These are phyloP conservation scores for Drosophila prolongata DNA, from an alignment of 2,888 invertebrate species.

Conservation along the genomic window DNA sequence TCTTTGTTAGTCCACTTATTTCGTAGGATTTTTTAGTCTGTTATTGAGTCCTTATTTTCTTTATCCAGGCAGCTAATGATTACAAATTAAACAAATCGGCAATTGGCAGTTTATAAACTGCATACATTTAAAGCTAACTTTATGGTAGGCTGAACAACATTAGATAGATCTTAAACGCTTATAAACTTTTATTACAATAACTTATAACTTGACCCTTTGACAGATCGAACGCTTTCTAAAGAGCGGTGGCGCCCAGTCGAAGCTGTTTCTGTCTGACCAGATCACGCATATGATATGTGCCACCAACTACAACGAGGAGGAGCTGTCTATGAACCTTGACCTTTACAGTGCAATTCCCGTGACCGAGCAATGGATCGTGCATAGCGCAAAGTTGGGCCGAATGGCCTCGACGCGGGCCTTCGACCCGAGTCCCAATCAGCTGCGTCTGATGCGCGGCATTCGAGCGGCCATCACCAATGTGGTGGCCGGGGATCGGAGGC, in stretches of 20 bases:
- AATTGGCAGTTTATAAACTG: no score
- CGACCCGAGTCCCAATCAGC: conserved; percentile 87
- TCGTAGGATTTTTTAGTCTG: no score
- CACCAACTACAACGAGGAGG: conserved; percentile 92
- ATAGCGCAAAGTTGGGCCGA: conserved; percentile 87
- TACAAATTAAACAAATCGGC: no score
- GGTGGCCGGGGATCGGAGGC: conserved; percentile 89
- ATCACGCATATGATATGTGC: conserved; percentile 97
- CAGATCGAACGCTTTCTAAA: conserved; percentile 92
- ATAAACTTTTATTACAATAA: neutral
- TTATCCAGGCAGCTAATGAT: no score
- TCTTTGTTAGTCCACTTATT: no score
- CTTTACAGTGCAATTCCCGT: conserved; percentile 97
- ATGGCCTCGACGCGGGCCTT: conserved; percentile 90
- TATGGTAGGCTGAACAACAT: no score
- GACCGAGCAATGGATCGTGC: conserved; percentile 93
- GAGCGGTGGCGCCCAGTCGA: conserved; percentile 94
- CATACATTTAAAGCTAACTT: no score
- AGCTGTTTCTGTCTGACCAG: conserved; percentile 94
- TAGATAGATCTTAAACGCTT: no score
- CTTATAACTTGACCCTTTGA: conserved; percentile 54
- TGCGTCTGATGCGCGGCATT: conserved; percentile 90
- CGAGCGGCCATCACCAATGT: conserved; percentile 92
- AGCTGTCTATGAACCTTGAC: conserved; percentile 95
- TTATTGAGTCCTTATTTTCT: no score